These are phyloP conservation scores for Lucifuga dentata DNA, from an alignment of 2,113 vertebrate species.

Conservation along the genomic window DNA sequence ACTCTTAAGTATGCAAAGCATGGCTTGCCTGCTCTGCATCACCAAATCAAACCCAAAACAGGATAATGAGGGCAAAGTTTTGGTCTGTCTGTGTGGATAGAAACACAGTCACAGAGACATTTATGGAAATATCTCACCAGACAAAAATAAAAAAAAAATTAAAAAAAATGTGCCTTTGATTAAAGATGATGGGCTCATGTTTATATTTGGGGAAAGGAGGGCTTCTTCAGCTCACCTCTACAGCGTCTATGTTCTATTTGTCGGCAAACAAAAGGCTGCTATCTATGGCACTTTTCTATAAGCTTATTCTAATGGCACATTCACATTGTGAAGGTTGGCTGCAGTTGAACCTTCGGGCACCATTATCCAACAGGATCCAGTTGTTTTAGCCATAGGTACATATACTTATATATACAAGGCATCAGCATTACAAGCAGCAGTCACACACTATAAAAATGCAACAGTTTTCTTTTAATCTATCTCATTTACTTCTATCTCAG, in stretches of 20 bases:
- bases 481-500: not conserved
- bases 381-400: too few relatives aligned
- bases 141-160: conserved; percentile 23
- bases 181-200: conserved; percentile 43
- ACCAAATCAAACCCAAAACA: conserved; percentile 39
- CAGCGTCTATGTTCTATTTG: conserved; percentile 12
- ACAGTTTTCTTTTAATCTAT: not conserved
- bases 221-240: conserved; percentile 25
- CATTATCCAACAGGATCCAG: conserved; percentile 1
- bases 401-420: too few relatives aligned
- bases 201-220: conserved; percentile 29
- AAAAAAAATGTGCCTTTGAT: conserved; percentile 36
- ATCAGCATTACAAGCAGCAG: too few relatives aligned
- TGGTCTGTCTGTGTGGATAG: conserved; percentile 26
- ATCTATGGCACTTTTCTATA: too few relatives aligned
- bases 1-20: conserved; percentile 33
- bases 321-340: conserved; percentile 20
- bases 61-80: conserved; percentile 44
- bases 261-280: too few relatives aligned
- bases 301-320: conserved; percentile 24
- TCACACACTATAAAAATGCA: too few relatives aligned
- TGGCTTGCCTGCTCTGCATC: conserved; percentile 3
- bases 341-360: conserved; percentile 17
- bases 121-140: conserved; percentile 42
- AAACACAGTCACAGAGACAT: conserved; percentile 32